Percentiles rank a stretch among this genome's conserved stretches.
phyloP scores from a whole-genome alignment of 2,113 vertebrate species.

The Phyllopteryx taeniolatus region DNA sequence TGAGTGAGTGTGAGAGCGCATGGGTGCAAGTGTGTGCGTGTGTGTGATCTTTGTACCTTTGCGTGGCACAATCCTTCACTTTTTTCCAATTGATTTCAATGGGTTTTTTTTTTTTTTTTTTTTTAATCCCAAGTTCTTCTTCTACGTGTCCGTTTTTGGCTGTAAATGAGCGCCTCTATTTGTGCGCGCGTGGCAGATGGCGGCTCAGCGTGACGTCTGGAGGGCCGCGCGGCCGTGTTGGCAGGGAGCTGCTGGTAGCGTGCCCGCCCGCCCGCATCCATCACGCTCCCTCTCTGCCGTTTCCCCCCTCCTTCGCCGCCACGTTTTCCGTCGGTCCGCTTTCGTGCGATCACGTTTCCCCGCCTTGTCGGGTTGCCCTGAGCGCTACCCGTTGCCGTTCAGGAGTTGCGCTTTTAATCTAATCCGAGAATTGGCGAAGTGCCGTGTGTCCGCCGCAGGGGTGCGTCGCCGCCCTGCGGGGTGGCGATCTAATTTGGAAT shows the following conservation, averaged over 20 bases:
- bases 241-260: slow-evolving; percentile 65
- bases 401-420: not conserved
- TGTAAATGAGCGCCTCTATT: not conserved
- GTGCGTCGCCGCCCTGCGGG: no score
- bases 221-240: slow-evolving; percentile 70
- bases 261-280: slow-evolving; percentile 57
- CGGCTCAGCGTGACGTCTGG: slow-evolving; percentile 69
- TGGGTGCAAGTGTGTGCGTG: slow-evolving; percentile 13
- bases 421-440: not conserved
- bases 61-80: no score
- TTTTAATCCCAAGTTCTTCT: no score
- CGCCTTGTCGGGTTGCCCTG: slow-evolving; percentile 22
- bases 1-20: slow-evolving; percentile 8
- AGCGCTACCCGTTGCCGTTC: no score
- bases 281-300: slow-evolving; percentile 52
- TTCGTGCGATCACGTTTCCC: slow-evolving; percentile 39
- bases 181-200: slow-evolving; percentile 64
- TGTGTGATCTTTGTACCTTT: not conserved
- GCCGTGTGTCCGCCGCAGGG: no score
- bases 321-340: slow-evolving; percentile 35
- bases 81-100: no score
- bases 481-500: not conserved
- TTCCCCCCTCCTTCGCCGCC: slow-evolving; percentile 35
- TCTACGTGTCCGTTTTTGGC: not conserved
- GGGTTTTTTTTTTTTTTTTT: not conserved